Evolutionary conservation across 2,888 invertebrate genomes (phyloP), one percentile per base, ranked within the genome.

Genomic region (Drosophila hawaiiensis): DNA sequence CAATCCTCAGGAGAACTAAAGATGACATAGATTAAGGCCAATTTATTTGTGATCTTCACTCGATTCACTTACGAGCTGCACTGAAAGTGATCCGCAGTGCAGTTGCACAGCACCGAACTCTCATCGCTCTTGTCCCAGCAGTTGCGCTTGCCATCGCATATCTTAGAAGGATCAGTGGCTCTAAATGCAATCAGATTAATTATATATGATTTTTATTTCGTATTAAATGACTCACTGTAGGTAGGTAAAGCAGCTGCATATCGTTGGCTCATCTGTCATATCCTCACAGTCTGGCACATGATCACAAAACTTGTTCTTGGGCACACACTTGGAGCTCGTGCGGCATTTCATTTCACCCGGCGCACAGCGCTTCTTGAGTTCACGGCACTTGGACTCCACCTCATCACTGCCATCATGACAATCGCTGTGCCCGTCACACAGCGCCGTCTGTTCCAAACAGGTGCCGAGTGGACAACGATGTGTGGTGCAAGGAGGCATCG

Each of bases 51-150:
- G 2, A 1, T 14, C 4, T 47, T 25, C 14, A 3, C 4, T 7
- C n/a, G 2, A 22, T 39, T 4, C 29, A 88, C 90, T 93, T 93
- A 95, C 95, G 92, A 92, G 68, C 89, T 89, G 84, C 95, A 96
- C 68, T 92, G 93, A 84, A 94, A 95, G 65, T 93, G 94, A 33
- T 92, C 90, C 4, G 92, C 85, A 5, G 92, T 95, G 89, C 97
- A 97, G 69, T 94, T 94, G 90, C 97, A 97, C 29, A 94, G 92
- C 78, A 94, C 92, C 0, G 96, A 95, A 75, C 95, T 95, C 91
- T 97, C 97, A 84, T 97, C 97, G 62, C 95, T 95, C 79, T 96
- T 95, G 89, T 97, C 97, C 76, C 94, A 93, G 88, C 97, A 97
- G 90, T 97, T 96, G 10, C 96, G 94, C 9, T 95, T 94, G 0